Conservation (phyloP, 2,113 vertebrate species). For the Peromyscus maniculatus region DNA sequence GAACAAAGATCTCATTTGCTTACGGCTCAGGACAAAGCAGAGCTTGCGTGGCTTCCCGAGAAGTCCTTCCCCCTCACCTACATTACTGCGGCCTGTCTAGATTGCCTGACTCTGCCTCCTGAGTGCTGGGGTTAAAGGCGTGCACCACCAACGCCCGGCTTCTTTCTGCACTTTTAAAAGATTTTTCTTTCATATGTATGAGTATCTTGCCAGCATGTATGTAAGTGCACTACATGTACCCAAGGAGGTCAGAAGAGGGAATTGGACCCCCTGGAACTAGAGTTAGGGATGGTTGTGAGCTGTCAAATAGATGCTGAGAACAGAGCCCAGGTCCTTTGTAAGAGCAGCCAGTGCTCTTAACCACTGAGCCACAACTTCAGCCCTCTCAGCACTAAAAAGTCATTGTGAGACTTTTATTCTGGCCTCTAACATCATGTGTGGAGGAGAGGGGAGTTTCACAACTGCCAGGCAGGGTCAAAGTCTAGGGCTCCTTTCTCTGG, state of each 20-base stretch:
- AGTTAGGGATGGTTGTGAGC: background rate
- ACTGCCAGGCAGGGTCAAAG: too few species aligned
- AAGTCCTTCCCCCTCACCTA: conserved; percentile 78
- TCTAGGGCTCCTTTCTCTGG: background rate
- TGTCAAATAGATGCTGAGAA: background rate
- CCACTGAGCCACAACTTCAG: background rate
- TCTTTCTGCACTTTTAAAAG: background rate
- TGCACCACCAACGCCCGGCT: too few species aligned
- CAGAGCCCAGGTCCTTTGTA: background rate
- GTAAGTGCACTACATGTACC: background rate
- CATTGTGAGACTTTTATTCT: background rate
- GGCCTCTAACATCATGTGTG: background rate
- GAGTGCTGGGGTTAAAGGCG: too few species aligned
- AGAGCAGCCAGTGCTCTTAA: background rate
- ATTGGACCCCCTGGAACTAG: background rate
- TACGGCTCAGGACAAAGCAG: conserved; percentile 86
- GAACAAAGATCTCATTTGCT: conserved; percentile 90
- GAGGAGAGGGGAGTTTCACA: background rate
- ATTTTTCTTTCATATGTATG: background rate
- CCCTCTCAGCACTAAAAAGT: background rate
- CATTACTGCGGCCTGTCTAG: background rate
- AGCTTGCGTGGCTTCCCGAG: conserved; percentile 81
- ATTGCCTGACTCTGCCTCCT: background rate
- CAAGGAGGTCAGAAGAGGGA: background rate
- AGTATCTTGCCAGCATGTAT: background rate